Evolutionary conservation across 1,140 invertebrate genomes (phyloP).

Genomic region (Monomorium pharaonis): DNA sequence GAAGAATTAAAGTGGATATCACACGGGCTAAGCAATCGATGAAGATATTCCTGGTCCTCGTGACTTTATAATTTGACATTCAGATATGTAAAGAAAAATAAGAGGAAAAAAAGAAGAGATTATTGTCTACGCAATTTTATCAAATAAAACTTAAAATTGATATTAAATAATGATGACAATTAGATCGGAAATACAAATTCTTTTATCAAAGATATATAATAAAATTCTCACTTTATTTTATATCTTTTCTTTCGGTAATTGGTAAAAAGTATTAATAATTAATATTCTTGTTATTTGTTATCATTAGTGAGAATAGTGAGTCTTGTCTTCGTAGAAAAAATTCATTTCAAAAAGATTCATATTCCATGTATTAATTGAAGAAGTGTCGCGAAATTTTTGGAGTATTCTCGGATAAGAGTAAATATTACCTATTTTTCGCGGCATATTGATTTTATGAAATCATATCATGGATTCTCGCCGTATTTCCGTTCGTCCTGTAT

Average conservation of each 20-base stretch:
- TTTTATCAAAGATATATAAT: background rate
- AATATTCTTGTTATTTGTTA: background rate
- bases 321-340: background rate
- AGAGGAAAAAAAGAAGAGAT: background rate
- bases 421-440: background rate
- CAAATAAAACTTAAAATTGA: background rate
- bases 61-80: constrained; percentile 38
- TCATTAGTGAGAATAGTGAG: background rate
- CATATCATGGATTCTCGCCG: background rate
- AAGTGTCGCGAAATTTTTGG: background rate
- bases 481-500: background rate
- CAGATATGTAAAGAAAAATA: background rate
- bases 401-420: background rate
- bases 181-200: background rate
- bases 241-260: background rate
- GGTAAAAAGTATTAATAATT: background rate
- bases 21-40: constrained; percentile 45
- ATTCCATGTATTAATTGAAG: background rate
- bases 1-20: constrained; percentile 56
- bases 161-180: background rate
- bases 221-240: background rate
- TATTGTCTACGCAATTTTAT: background rate
- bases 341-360: background rate
- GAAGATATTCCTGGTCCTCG: constrained; percentile 19
- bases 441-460: constrained; percentile 29